These are phyloP conservation scores for Cryptotermes secundus DNA, from an alignment of 1,140 invertebrate genomes.

Conservation along the genomic window DNA sequence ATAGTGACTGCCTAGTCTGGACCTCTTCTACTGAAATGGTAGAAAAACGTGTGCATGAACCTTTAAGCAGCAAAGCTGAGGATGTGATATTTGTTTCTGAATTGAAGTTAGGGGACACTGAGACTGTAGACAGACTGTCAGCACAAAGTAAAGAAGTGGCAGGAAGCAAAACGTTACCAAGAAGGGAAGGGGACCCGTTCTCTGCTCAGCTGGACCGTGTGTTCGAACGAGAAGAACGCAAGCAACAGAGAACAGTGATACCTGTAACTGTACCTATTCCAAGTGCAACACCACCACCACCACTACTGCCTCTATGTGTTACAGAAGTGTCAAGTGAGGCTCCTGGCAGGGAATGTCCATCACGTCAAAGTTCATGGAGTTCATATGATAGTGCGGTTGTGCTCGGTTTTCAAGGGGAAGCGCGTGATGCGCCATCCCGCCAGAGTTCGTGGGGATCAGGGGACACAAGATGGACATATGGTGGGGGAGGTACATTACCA, in stretches of 20 bases:
- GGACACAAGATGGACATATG: conserved; percentile 57
- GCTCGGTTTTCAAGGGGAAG: conserved; percentile 53
- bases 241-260: conserved; percentile 45
- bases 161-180: conserved; percentile 20
- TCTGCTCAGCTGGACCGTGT: conserved; percentile 69
- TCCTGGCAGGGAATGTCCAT: conserved; percentile 50
- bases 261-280: conserved; percentile 26
- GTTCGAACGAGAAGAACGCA: conserved; percentile 70
- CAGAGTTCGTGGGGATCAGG: conserved; percentile 81
- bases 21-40: conserved; percentile 42
- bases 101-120: conserved; percentile 12
- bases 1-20: conserved; percentile 55
- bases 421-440: conserved; percentile 62
- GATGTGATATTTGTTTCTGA: conserved; percentile 29
- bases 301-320: conserved; percentile 26
- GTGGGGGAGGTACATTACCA: conserved; percentile 48
- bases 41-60: conserved; percentile 26
- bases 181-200: conserved; percentile 61
- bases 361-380: conserved; percentile 75
- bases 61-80: conserved; percentile 15
- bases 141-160: conserved; percentile 22
- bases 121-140: neutral
- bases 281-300: conserved; percentile 29
- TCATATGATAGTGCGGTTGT: conserved; percentile 76
- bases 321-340: conserved; percentile 26